Percentiles rank a stretch among this genome's conserved stretches.
Evolutionary conservation across 2,888 invertebrate genomes (phyloP).

Genomic region (Mylabris sibirica): DNA sequence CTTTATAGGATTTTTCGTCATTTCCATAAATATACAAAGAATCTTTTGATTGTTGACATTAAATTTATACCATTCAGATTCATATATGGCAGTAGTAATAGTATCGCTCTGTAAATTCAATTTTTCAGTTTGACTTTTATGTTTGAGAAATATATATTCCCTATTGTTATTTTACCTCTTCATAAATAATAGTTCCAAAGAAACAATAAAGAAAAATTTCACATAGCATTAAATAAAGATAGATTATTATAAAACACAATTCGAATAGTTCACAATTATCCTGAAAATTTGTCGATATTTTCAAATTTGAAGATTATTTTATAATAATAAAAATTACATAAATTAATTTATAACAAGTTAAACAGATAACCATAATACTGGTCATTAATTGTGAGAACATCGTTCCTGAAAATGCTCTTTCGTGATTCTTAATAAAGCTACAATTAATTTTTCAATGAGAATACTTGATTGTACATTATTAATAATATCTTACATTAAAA

Average conservation of each 20-base stretch:
- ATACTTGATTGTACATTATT: not conserved
- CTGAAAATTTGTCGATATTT: not conserved
- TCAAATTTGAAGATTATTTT: not conserved
- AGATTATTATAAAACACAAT: not conserved
- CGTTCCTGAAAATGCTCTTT: not conserved
- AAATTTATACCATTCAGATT: not conserved
- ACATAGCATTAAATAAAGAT: not conserved
- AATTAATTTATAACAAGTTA: not conserved
- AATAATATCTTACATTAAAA: not conserved
- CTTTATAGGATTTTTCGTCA: not conserved
- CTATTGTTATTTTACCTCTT: not conserved
- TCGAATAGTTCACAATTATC: not conserved
- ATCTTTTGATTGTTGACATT: not conserved
- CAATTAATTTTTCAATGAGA: not conserved
- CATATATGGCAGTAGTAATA: not conserved
- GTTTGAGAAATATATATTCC: not conserved
- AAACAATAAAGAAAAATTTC: not conserved
- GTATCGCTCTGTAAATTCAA: not conserved
- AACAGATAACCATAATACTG: not conserved
- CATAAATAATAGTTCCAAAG: not conserved
- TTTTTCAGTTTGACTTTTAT: not conserved
- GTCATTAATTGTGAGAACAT: not conserved
- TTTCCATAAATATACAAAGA: not conserved
- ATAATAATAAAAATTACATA: not conserved
- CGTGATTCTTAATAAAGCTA: not conserved